Evolutionary conservation across 2,888 invertebrate species (phyloP).

Genomic region (Drosophila greeni): DNA sequence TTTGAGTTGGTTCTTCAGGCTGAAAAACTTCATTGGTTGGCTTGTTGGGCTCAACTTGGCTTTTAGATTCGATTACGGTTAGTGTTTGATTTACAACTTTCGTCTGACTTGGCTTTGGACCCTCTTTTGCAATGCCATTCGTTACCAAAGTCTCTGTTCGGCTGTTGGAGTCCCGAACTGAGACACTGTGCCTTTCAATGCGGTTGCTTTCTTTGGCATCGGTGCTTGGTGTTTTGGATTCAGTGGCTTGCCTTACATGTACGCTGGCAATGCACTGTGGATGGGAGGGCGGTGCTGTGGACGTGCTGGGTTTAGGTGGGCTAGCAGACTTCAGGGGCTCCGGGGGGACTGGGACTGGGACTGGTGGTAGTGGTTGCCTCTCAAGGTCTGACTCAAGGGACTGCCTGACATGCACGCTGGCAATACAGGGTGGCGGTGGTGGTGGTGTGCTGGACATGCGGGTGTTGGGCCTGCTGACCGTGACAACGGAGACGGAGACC

Average conservation of each 20-base stretch:
- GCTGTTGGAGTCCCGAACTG: not conserved
- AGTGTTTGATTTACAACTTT: slow-evolving; percentile 4
- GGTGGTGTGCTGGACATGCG: slow-evolving; percentile 16
- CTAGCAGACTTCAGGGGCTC: not conserved
- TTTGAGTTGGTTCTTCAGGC: not conserved
- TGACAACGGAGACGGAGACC: slow-evolving; percentile 3
- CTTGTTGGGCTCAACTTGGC: not conserved
- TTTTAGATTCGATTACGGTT: not conserved
- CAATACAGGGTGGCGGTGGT: slow-evolving; percentile 17
- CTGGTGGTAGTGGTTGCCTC: not conserved
- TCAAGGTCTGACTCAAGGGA: slow-evolving; percentile 4
- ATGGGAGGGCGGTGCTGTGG: not conserved
- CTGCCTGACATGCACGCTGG: slow-evolving; percentile 14
- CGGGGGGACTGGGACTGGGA: not conserved
- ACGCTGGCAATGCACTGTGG: slow-evolving; percentile 11
- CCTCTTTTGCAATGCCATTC: slow-evolving; percentile 1
- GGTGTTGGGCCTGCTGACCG: not conserved
- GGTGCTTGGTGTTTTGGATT: not conserved
- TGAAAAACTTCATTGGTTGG: slow-evolving; percentile 1
- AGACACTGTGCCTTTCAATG: not conserved
- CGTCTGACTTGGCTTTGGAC: not conserved
- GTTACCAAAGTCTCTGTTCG: slow-evolving; percentile 3
- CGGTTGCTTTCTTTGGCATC: slow-evolving; percentile 10
- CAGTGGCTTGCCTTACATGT: slow-evolving; percentile 15
- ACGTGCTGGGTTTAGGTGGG: slow-evolving; percentile 6